Evolutionary conservation across 1,140 invertebrate genomes (phyloP).

Genomic region (Zaprionus camerounensis): DNA sequence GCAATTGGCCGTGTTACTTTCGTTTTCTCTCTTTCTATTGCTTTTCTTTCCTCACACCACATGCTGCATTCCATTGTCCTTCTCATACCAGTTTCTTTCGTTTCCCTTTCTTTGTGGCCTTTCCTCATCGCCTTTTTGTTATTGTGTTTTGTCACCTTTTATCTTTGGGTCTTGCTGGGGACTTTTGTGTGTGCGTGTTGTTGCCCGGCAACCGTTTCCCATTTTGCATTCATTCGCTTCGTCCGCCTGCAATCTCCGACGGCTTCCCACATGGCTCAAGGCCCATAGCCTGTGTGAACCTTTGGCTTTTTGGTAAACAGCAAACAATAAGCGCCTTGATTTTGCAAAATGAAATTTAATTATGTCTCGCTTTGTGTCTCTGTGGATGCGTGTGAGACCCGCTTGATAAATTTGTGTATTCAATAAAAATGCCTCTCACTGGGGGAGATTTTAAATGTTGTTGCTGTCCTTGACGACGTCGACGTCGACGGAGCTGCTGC

Average conservation of each 20-base stretch:
- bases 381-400: constrained; percentile 34
- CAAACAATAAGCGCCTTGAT: constrained; percentile 73
- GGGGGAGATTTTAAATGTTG: constrained; percentile 50
- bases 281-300: background rate
- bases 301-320: constrained; percentile 48
- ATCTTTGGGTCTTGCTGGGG: constrained; percentile 19
- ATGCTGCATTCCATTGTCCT: constrained; percentile 18
- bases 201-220: constrained; percentile 48
- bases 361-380: constrained; percentile 52
- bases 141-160: constrained; percentile 38
- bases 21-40: background rate
- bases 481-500: background rate
- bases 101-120: constrained; percentile 9
- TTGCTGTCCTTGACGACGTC: constrained; percentile 42
- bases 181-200: constrained; percentile 37
- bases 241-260: background rate
- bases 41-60: background rate
- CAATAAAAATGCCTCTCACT: constrained; percentile 62
- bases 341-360: constrained; percentile 77
- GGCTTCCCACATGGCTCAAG: background rate
- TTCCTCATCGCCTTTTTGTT: background rate
- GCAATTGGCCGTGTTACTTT: constrained; percentile 9
- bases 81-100: background rate
- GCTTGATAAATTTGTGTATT: constrained; percentile 73
- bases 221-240: constrained; percentile 40